Conservation (phyloP, 2,888 invertebrate species). For the Apotomis betuletana region DNA sequence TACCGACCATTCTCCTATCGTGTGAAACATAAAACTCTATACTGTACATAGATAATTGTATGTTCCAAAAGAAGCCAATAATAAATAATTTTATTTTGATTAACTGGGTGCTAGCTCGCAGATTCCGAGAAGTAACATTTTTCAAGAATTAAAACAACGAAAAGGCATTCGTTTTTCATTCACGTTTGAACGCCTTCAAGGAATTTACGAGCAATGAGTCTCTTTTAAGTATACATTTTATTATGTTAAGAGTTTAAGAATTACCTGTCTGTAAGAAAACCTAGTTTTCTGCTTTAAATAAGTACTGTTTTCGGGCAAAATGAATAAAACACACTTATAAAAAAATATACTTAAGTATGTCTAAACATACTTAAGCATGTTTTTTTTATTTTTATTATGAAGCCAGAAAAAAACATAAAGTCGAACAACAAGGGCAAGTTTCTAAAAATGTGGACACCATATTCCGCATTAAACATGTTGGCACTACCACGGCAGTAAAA, state of each 20-base stretch:
- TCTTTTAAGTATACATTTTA: not conserved
- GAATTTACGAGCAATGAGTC: constrained; percentile 17
- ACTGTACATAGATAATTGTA: too few relatives aligned
- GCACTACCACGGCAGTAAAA: constrained; percentile 23
- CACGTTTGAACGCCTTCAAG: constrained; percentile 16
- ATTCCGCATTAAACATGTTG: constrained; percentile 11
- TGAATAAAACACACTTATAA: too few relatives aligned
- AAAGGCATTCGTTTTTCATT: constrained; percentile 6
- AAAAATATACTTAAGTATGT: too few relatives aligned
- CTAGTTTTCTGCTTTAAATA: too few relatives aligned
- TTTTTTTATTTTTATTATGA: too few relatives aligned
- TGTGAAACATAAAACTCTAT: too few relatives aligned
- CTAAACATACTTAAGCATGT: too few relatives aligned
- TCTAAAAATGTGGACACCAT: not conserved
- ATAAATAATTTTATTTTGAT: not conserved
- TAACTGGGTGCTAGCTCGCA: not conserved
- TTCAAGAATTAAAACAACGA: not conserved
- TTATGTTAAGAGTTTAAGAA: not conserved
- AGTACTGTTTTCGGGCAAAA: too few relatives aligned
- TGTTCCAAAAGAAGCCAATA: too few relatives aligned
- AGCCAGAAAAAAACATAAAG: too few relatives aligned
- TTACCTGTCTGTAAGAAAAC: not conserved
- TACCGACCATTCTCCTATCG: too few relatives aligned
- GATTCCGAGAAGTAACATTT: not conserved
- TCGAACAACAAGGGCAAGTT: not conserved